phyloP scores from a whole-genome alignment of 2,888 invertebrate genomes.

The Nineta flava region DNA sequence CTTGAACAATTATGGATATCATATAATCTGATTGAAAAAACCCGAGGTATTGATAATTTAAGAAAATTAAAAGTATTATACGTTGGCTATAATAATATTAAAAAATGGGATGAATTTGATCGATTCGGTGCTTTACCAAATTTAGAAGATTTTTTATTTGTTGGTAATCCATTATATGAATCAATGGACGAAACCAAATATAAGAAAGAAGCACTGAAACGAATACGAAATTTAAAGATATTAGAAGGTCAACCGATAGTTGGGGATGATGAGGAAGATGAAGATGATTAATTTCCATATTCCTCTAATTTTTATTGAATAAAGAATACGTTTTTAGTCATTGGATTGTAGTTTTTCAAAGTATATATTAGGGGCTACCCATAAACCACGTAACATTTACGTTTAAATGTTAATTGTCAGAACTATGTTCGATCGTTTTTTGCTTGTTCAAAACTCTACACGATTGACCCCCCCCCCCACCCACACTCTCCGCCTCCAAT shows the following conservation, averaged over 20 bases:
- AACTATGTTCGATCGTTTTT: no score
- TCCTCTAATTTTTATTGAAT: no score
- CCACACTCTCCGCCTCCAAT: no score
- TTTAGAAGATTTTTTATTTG: constrained; percentile 65
- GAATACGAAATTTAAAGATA: not conserved
- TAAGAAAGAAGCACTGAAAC: not conserved
- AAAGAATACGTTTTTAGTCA: no score
- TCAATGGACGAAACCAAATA: not conserved
- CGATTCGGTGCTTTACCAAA: constrained; percentile 57
- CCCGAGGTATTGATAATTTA: constrained; percentile 70
- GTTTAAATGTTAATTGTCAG: no score
- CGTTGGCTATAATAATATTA: constrained; percentile 69
- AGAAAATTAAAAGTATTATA: constrained; percentile 70
- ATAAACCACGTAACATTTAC: no score
- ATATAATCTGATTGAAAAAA: constrained; percentile 82
- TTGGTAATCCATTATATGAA: constrained; percentile 30
- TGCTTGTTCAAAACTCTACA: no score
- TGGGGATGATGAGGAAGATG: not conserved
- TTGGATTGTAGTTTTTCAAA: no score
- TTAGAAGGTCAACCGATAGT: not conserved
- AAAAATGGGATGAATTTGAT: constrained; percentile 80
- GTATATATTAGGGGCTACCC: no score
- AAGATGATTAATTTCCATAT: not conserved
- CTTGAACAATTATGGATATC: constrained; percentile 90
- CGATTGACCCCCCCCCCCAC: no score